Evolutionary conservation across 1,140 invertebrate species (phyloP).

Genomic region (Oreohelix idahoensis): DNA sequence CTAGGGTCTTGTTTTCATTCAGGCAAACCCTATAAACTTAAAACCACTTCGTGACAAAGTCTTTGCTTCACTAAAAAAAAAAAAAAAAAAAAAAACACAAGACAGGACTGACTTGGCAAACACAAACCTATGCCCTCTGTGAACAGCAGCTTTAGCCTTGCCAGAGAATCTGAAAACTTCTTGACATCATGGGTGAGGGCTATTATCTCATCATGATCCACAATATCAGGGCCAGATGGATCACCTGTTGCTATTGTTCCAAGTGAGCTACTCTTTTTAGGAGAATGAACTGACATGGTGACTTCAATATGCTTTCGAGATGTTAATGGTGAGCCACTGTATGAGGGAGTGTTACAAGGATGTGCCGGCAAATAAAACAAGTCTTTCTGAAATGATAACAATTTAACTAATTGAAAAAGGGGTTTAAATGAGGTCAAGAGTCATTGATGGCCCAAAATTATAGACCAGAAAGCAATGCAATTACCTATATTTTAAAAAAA

Average conservation of each 20-base stretch:
- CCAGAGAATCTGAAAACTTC: constrained; percentile 75
- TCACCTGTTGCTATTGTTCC: constrained; percentile 55
- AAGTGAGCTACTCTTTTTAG: constrained; percentile 58
- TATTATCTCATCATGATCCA: constrained; percentile 76
- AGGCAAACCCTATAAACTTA: no score
- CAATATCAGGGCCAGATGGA: constrained; percentile 50
- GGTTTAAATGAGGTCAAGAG: not conserved
- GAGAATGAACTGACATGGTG: not conserved
- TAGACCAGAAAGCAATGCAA: not conserved
- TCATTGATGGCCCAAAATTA: not conserved
- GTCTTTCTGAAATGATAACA: not conserved
- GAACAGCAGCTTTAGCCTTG: constrained; percentile 73
- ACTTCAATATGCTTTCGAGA: not conserved
- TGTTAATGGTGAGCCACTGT: not conserved
- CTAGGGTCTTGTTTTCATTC: no score
- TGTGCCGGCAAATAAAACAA: not conserved
- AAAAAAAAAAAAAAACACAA: no score
- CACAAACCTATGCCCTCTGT: constrained; percentile 70
- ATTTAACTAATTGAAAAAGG: not conserved
- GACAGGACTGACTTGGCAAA: no score
- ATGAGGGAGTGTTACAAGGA: not conserved
- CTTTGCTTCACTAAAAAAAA: no score
- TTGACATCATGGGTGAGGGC: constrained; percentile 76
- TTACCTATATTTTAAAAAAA: not conserved
- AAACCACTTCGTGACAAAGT: no score